phyloP scores from a whole-genome alignment of 2,888 invertebrate genomes.

The Cerceris ruficornis region DNA sequence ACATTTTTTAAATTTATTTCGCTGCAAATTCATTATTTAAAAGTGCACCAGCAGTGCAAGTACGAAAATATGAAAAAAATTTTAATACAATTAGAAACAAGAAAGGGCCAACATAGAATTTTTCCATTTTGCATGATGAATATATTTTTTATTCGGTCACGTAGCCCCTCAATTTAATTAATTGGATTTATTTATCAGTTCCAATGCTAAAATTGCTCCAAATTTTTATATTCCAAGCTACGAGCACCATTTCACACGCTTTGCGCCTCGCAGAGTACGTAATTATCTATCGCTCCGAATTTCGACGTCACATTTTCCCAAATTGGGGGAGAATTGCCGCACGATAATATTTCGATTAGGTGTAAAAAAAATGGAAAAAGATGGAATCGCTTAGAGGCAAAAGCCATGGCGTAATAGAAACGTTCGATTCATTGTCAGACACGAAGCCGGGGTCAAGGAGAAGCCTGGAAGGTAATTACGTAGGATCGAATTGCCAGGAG shows the following conservation, averaged over 20 bases:
- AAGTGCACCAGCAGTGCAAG: no score
- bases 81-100: no score
- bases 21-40: no score
- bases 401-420: slow-evolving; percentile 59
- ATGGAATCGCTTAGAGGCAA: slow-evolving; percentile 39
- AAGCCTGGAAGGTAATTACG: slow-evolving; percentile 63
- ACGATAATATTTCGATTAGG: neutral
- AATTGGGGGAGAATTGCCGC: neutral
- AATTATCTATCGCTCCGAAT: neutral
- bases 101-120: no score
- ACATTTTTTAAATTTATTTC: no score
- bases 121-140: no score
- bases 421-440: slow-evolving; percentile 49
- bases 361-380: slow-evolving; percentile 11
- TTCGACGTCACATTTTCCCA: neutral
- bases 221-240: no score
- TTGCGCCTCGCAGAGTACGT: neutral
- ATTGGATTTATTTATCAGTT: no score
- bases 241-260: neutral
- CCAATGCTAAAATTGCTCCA: no score
- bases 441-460: slow-evolving; percentile 56
- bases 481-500: slow-evolving; percentile 62
- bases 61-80: no score
- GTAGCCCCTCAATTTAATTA: no score
- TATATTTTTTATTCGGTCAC: no score